Percentiles rank a stretch among this genome's conserved stretches.
Evolutionary conservation across 2,113 vertebrate genomes (phyloP).

Genomic region (Pseudorhombus dupliciocellatus): DNA sequence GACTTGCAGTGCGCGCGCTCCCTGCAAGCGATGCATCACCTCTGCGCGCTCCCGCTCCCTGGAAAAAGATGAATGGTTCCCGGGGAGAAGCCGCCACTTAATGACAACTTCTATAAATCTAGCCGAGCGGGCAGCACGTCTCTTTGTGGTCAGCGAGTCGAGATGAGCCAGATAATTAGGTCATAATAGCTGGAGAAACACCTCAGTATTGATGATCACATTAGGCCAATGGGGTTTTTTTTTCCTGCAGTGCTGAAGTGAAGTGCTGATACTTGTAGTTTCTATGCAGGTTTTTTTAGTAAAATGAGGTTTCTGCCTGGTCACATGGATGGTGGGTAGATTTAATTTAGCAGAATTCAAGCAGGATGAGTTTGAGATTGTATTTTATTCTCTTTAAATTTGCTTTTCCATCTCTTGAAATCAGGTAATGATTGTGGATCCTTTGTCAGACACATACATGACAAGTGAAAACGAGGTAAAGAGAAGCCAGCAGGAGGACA

Average conservation of each 20-base stretch:
- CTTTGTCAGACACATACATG: background rate
- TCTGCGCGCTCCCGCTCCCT: slow-evolving; percentile 57
- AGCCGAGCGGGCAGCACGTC: slow-evolving; percentile 72
- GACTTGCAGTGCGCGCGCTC: slow-evolving; percentile 46
- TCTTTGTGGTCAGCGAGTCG: slow-evolving; percentile 85
- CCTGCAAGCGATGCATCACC: slow-evolving; percentile 48
- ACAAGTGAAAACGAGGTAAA: too few species aligned
- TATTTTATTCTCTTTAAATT: background rate
- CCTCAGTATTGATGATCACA: slow-evolving; percentile 80
- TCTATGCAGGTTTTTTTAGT: slow-evolving; percentile 4
- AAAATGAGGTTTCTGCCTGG: background rate
- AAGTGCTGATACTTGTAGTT: slow-evolving; percentile 30
- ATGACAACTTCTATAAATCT: slow-evolving; percentile 88
- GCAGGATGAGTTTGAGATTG: background rate
- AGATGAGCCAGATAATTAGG: slow-evolving; percentile 83
- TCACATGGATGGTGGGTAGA: background rate
- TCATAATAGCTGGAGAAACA: slow-evolving; percentile 79
- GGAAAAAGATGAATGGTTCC: slow-evolving; percentile 77
- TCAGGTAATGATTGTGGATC: background rate
- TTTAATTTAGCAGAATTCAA: background rate
- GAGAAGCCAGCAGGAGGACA: too few species aligned
- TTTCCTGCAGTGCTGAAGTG: slow-evolving; percentile 29
- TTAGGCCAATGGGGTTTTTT: slow-evolving; percentile 51
- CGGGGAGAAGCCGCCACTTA: slow-evolving; percentile 80
- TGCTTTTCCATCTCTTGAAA: too few species aligned